Conservation (phyloP, 2,797 vertebrate genomes). For the Loris lydekkerianus region DNA sequence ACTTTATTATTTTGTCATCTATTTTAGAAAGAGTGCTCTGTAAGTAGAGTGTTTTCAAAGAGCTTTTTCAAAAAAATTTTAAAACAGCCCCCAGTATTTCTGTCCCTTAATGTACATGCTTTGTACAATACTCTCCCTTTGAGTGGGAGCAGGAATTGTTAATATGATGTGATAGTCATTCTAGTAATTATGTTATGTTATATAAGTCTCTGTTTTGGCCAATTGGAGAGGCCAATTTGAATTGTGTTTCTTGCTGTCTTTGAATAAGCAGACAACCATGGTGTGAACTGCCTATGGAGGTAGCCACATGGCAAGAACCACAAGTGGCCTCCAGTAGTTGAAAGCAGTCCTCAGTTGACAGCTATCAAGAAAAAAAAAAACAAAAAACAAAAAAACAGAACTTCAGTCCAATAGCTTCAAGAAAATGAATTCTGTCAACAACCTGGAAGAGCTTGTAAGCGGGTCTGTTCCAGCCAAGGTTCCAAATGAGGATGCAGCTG, state of each 20-base stretch:
- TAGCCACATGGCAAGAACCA: not conserved
- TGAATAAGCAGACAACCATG: not conserved
- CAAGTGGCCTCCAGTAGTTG: not conserved
- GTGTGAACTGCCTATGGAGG: not conserved
- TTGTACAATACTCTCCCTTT: not conserved
- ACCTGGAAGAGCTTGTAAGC: not conserved
- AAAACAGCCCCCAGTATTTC: not conserved
- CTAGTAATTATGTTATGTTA: not conserved
- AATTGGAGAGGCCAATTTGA: not conserved
- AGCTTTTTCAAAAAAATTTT: not conserved
- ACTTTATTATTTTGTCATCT: not conserved
- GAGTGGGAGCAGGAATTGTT: not conserved
- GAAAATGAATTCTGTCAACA: not conserved
- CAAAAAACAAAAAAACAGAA: not conserved
- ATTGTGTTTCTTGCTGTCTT: not conserved
- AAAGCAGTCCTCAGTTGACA: not conserved
- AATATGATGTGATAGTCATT: not conserved
- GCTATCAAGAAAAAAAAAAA: not conserved
- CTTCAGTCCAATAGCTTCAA: not conserved
- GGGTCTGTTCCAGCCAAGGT: not conserved
- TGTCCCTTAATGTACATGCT: not conserved
- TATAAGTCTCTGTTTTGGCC: not conserved
- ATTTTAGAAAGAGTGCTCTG: not conserved
- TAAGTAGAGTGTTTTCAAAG: slow-evolving; percentile 7
- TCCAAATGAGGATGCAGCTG: not conserved